Evolutionary conservation across 2,113 vertebrate genomes (phyloP).

Genomic region (Caracal caracal): DNA sequence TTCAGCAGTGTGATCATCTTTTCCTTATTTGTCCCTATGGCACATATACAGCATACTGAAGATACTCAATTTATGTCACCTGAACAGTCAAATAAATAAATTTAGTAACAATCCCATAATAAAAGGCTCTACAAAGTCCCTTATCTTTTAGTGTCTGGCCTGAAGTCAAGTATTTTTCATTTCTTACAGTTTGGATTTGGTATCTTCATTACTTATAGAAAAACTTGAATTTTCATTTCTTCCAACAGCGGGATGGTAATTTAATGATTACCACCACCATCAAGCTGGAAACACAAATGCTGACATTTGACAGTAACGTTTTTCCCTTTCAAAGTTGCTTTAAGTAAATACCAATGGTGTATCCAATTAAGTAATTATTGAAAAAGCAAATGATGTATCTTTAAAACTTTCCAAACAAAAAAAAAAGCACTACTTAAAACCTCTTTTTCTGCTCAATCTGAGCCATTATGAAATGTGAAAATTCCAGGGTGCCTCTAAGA

Average conservation of each 20-base stretch:
- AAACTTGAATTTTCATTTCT: conserved; percentile 55
- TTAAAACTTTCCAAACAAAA: conserved; percentile 29
- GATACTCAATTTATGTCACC: not conserved
- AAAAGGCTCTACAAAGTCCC: not conserved
- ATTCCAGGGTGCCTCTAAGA: not conserved
- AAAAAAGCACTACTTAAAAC: not conserved
- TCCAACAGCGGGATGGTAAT: conserved; percentile 53
- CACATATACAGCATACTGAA: not conserved
- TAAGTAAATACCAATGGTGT: conserved; percentile 66
- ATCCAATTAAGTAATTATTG: conserved; percentile 63
- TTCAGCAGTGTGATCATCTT: not conserved
- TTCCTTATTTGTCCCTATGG: not conserved
- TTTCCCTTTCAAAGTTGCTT: conserved; percentile 60
- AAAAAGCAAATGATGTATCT: conserved; percentile 52
- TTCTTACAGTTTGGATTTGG: conserved; percentile 23
- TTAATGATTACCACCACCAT: conserved; percentile 57
- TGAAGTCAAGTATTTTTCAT: conserved; percentile 8
- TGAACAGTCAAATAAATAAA: conserved; percentile 29
- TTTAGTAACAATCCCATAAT: not conserved
- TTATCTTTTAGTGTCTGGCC: not conserved
- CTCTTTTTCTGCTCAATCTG: conserved; percentile 38
- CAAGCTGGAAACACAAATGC: conserved; percentile 67
- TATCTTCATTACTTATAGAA: conserved; percentile 62
- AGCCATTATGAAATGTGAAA: conserved; percentile 42
- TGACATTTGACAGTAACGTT: conserved; percentile 72